Conservation (phyloP, 2,113 vertebrate species). For the Arenaria interpres region DNA sequence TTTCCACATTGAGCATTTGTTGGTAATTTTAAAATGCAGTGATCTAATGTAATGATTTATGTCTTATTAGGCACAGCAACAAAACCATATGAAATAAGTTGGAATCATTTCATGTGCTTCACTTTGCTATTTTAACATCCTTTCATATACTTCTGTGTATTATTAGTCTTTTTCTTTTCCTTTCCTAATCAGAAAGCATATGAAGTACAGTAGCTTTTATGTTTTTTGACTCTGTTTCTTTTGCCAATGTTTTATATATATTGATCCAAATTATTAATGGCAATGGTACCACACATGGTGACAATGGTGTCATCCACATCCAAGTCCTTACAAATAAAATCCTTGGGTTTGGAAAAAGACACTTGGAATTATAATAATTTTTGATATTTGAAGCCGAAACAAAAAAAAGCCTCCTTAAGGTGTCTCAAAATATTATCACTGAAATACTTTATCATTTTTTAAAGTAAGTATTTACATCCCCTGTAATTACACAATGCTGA, state of each 20-base stretch:
- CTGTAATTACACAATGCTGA: not conserved
- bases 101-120: not conserved
- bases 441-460: not conserved
- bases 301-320: not conserved
- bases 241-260: not conserved
- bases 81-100: not conserved
- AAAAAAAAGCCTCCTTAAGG: not conserved
- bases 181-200: not conserved
- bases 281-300: not conserved
- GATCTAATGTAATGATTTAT: not conserved
- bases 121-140: not conserved
- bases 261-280: not conserved
- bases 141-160: not conserved
- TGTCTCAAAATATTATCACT: not conserved
- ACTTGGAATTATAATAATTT: not conserved
- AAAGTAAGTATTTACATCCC: not conserved
- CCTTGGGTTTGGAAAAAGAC: not conserved
- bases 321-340: not conserved
- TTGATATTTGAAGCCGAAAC: not conserved
- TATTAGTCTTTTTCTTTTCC: not conserved
- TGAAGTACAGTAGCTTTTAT: not conserved
- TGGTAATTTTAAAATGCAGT: not conserved
- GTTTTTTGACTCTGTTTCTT: not conserved
- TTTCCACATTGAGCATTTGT: not conserved
- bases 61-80: not conserved